Percentiles rank a stretch among this genome's conserved stretches.
Conservation (phyloP, 2,113 vertebrate genomes). For the Centropus unirufus region DNA sequence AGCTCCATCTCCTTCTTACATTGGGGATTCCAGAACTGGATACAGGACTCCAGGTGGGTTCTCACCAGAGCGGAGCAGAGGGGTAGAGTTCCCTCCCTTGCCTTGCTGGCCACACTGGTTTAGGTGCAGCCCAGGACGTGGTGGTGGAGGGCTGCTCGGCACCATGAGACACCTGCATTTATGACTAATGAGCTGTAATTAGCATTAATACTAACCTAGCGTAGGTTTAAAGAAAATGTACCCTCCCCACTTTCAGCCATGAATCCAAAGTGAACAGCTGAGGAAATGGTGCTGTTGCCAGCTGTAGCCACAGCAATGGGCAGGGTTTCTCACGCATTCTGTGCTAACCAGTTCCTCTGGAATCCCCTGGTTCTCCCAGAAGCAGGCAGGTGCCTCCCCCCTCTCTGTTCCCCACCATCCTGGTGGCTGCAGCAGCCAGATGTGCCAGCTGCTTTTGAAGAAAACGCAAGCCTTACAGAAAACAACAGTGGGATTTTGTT, state of each 20-base stretch:
- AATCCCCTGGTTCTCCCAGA: too few relatives aligned
- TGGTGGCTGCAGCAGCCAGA: not conserved
- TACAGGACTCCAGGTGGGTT: too few relatives aligned
- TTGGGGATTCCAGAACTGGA: too few relatives aligned
- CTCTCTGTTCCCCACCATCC: fast-evolving
- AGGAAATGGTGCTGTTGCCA: fast-evolving
- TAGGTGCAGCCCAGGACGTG: too few relatives aligned
- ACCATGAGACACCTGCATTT: too few relatives aligned
- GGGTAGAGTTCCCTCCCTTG: too few relatives aligned
- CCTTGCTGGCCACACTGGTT: too few relatives aligned
- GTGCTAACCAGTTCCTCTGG: fast-evolving
- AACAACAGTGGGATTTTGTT: not conserved
- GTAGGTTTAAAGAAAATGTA: not conserved
- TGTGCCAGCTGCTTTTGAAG: not conserved
- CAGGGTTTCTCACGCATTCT: fast-evolving
- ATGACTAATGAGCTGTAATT: not conserved
- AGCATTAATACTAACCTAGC: not conserved
- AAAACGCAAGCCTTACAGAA: not conserved
- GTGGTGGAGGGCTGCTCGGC: fast-evolving
- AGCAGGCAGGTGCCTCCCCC: not conserved
- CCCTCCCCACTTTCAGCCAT: fast-evolving
- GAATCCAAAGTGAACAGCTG: not conserved
- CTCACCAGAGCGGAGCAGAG: too few relatives aligned
- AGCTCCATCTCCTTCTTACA: too few relatives aligned
- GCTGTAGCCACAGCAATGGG: fast-evolving